Percentiles rank a stretch among this genome's conserved stretches.
These are phyloP conservation scores for Limnephilus marmoratus DNA, from an alignment of 2,888 invertebrate species.

Conservation along the genomic window DNA sequence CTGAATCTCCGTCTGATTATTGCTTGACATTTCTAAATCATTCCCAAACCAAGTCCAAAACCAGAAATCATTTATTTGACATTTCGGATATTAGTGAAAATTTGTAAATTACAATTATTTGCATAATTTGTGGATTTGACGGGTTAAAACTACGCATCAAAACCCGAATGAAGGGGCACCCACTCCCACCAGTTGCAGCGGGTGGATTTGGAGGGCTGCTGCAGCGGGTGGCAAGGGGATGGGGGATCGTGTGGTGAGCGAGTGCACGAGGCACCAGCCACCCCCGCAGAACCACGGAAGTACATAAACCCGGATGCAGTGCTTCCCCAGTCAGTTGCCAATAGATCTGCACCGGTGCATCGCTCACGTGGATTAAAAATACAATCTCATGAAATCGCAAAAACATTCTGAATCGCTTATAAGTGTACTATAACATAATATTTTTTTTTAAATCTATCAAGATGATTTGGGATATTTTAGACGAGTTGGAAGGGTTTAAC, in stretches of 20 bases:
- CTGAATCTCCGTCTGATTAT: too few species aligned
- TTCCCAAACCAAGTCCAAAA: too few species aligned
- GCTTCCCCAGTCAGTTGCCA: background rate
- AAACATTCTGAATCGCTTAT: background rate
- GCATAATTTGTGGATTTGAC: background rate
- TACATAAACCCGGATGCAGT: background rate
- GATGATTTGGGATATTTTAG: background rate
- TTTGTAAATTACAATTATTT: background rate
- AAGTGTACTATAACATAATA: background rate
- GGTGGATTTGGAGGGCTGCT: too few species aligned
- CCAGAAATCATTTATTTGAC: too few species aligned
- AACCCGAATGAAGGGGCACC: background rate
- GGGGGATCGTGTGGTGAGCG: background rate
- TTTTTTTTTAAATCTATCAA: background rate
- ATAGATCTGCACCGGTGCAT: background rate
- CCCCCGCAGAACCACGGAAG: background rate
- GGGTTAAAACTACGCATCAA: background rate
- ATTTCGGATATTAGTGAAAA: background rate
- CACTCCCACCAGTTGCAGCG: background rate
- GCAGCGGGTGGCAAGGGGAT: background rate
- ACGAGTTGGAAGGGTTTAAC: background rate
- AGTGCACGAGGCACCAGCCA: background rate
- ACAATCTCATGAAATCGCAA: background rate
- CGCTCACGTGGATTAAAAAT: background rate
- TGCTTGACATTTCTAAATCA: too few species aligned